A percentile compares a stretch with the other conserved stretches of the same genome.
Evolutionary conservation across 2,888 invertebrate species (phyloP).

Genomic region (Sepioteuthis lessoniana): DNA sequence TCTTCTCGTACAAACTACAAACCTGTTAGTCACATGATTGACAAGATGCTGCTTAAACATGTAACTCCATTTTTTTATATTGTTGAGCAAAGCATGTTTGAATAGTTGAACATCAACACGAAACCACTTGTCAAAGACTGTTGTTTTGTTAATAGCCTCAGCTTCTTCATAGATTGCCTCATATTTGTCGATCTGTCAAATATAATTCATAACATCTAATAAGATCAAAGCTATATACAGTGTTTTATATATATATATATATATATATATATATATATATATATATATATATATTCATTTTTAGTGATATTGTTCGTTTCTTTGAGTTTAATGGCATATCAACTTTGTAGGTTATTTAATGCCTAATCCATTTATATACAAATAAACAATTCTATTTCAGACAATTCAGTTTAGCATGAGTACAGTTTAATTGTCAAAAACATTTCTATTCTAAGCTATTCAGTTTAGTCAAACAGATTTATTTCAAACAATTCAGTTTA

Average conservation of each 20-base stretch:
- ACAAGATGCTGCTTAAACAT: conserved; percentile 97
- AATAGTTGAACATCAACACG: conserved; percentile 91
- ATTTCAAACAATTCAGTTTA: too few relatives aligned
- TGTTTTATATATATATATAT: neutral
- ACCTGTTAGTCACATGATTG: conserved; percentile 87
- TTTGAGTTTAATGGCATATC: too few relatives aligned
- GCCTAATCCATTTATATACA: too few relatives aligned
- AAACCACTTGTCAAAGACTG: conserved; percentile 93
- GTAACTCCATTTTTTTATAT: conserved; percentile 93
- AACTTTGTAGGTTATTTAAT: too few relatives aligned
- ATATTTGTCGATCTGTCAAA: conserved; percentile 88
- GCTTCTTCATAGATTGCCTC: conserved; percentile 91
- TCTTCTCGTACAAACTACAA: too few relatives aligned
- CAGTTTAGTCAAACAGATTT: too few relatives aligned
- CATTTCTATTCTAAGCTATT: too few relatives aligned
- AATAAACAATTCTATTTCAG: too few relatives aligned
- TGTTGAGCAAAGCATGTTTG: conserved; percentile 91
- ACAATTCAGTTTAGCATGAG: too few relatives aligned
- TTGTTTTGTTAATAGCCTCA: conserved; percentile 86
- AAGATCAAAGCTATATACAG: neutral
- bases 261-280: neutral
- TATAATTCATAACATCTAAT: conserved; percentile 17
- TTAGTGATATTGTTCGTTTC: too few relatives aligned
- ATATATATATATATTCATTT: neutral
- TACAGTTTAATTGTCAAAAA: too few relatives aligned